Conservation (phyloP, 92 coral and sea anemone species). For the Paragorgia papillata region DNA sequence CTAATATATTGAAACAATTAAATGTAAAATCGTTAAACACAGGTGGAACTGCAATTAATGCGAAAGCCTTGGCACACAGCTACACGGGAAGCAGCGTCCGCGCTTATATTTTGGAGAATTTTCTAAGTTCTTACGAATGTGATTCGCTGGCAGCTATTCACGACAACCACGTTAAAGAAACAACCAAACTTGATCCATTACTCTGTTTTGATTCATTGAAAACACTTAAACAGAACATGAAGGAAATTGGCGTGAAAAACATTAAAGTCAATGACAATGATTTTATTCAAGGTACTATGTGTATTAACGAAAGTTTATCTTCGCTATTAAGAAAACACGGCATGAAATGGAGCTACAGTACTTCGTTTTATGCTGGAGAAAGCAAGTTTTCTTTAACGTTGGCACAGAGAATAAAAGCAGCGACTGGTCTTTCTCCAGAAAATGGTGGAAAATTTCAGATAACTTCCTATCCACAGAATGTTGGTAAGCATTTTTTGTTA, state of each 20-base stretch:
- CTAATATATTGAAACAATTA: conserved; percentile 63
- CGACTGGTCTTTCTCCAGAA: conserved; percentile 76
- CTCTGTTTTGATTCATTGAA: conserved; percentile 81
- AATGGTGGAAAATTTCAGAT: conserved; percentile 99
- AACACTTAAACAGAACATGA: conserved; percentile 74
- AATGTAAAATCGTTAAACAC: conserved; percentile 58
- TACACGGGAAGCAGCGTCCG: conserved; percentile 64
- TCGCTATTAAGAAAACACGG: conserved; percentile 52
- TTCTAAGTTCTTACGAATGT: conserved; percentile 76
- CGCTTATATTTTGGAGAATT: conserved; percentile 79
- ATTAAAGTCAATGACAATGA: conserved; percentile 70
- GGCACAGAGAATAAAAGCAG: conserved; percentile 70
- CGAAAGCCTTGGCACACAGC: conserved; percentile 60
- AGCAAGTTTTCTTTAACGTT: conserved; percentile 79
- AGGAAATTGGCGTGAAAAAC: conserved; percentile 63
- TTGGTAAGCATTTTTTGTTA: conserved; percentile 57
- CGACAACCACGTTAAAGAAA: conserved; percentile 61
- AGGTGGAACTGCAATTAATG: conserved; percentile 52
- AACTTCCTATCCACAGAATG: conserved; percentile 83
- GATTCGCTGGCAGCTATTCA: conserved; percentile 76
- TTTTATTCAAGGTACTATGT: conserved; percentile 81
- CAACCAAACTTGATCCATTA: conserved; percentile 70
- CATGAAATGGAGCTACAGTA: conserved; percentile 92
- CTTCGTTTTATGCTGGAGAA: conserved; percentile 97
- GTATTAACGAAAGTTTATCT: conserved; percentile 89